These are phyloP conservation scores for Synanthedon tipuliformis DNA, from an alignment of 2,888 invertebrate species.

Conservation along the genomic window DNA sequence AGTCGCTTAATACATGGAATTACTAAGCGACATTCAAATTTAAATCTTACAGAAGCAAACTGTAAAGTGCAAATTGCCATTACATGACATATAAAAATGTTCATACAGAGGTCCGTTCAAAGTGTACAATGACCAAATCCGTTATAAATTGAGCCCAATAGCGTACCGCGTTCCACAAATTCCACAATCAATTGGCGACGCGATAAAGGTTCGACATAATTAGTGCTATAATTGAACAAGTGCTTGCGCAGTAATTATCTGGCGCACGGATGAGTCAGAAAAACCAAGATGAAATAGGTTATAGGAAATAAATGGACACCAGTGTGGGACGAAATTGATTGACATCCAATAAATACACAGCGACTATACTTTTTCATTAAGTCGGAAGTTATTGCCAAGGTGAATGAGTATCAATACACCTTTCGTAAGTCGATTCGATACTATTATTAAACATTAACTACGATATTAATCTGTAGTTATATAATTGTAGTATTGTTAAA, in stretches of 20 bases:
- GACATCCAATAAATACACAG: constrained; percentile 10
- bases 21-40: not conserved
- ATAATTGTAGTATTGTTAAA: too few relatives aligned
- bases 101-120: constrained; percentile 12
- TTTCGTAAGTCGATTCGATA: constrained; percentile 2
- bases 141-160: constrained; percentile 23
- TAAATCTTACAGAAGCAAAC: not conserved
- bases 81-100: not conserved
- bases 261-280: constrained; percentile 2
- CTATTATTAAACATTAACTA: not conserved
- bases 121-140: constrained; percentile 20
- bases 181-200: constrained; percentile 32
- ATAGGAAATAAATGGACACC: constrained; percentile 20
- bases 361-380: constrained; percentile 8
- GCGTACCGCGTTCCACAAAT: constrained; percentile 33
- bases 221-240: constrained; percentile 4
- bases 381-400: constrained; percentile 11
- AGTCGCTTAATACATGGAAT: not conserved
- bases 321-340: constrained; percentile 8
- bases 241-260: not conserved
- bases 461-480: too few relatives aligned
- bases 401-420: constrained; percentile 12
- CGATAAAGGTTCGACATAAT: constrained; percentile 33
- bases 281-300: constrained; percentile 7
- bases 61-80: not conserved